phyloP scores from a whole-genome alignment of 1,140 invertebrate genomes.

The Drosophila rhopaloa region DNA sequence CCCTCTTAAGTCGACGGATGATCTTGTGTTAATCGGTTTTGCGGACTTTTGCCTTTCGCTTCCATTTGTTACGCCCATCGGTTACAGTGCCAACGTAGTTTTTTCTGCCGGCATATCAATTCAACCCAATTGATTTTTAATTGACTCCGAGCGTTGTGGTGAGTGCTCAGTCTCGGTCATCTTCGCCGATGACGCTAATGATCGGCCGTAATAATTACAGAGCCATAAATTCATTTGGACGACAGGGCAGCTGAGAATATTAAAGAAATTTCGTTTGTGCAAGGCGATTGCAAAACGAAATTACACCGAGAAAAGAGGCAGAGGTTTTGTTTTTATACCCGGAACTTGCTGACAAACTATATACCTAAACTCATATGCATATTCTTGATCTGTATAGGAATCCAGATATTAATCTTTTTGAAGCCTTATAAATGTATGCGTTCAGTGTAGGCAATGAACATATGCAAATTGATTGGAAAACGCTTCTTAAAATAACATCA shows the following conservation, averaged over 20 bases:
- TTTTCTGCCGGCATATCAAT: conserved; percentile 58
- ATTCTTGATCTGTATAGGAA: neutral
- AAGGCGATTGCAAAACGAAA: neutral
- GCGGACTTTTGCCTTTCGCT: neutral
- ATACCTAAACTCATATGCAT: too few species aligned
- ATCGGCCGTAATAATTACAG: conserved; percentile 68
- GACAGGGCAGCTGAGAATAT: conserved; percentile 9
- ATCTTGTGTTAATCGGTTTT: conserved; percentile 12
- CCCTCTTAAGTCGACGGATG: neutral
- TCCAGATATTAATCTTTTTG: too few species aligned
- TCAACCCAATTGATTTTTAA: conserved; percentile 74
- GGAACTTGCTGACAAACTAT: neutral
- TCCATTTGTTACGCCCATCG: neutral
- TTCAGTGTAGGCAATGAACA: conserved; percentile 3
- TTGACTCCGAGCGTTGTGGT: conserved; percentile 45
- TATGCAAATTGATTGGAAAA: conserved; percentile 39
- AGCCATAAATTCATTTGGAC: conserved; percentile 69
- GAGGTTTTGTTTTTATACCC: too few species aligned
- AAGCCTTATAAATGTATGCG: too few species aligned
- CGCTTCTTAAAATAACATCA: conserved; percentile 8
- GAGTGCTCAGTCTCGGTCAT: conserved; percentile 1
- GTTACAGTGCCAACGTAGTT: conserved; percentile 2
- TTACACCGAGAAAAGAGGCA: neutral
- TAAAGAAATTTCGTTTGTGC: conserved; percentile 9
- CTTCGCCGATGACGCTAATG: conserved; percentile 59